Percentiles rank a stretch among this genome's conserved stretches.
Conservation (phyloP, 1,140 invertebrate genomes). For the Lasioglossum albipes region DNA sequence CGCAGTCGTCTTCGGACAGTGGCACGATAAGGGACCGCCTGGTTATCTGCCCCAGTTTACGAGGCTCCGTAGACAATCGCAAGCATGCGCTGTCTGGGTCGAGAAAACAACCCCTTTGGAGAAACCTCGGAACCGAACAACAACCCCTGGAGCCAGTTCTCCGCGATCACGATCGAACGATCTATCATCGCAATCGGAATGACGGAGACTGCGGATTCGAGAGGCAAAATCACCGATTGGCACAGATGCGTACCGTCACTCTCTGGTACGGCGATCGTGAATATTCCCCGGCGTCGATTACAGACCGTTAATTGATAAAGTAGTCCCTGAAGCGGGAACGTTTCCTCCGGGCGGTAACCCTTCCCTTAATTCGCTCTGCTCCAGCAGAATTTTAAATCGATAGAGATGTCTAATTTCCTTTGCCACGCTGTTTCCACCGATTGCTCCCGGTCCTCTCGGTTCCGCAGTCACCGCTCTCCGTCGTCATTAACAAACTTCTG, state of each 20-base stretch:
- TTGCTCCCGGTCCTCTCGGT: not conserved
- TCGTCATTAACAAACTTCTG: not conserved
- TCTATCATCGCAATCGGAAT: not conserved
- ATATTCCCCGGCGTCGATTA: conserved; percentile 16
- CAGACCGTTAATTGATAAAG: conserved; percentile 5
- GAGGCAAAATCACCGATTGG: not conserved
- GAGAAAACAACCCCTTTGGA: not conserved
- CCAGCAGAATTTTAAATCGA: not conserved
- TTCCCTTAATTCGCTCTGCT: not conserved
- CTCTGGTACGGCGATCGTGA: not conserved
- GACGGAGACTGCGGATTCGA: not conserved
- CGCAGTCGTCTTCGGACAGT: conserved; percentile 6
- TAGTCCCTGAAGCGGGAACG: not conserved
- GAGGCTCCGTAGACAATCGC: not conserved
- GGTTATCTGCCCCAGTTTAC: conserved; percentile 43
- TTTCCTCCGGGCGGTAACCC: not conserved
- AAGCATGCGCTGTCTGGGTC: conserved; percentile 10
- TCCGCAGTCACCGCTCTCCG: not conserved
- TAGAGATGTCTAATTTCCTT: not conserved
- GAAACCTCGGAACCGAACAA: conserved; percentile 14
- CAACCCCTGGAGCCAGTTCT: not conserved
- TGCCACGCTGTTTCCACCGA: not conserved
- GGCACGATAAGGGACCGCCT: conserved; percentile 17
- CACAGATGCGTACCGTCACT: no score
- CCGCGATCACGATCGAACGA: not conserved